These are phyloP conservation scores for Crocidura indochinensis DNA, from an alignment of 2,797 vertebrate species.

Conservation along the genomic window DNA sequence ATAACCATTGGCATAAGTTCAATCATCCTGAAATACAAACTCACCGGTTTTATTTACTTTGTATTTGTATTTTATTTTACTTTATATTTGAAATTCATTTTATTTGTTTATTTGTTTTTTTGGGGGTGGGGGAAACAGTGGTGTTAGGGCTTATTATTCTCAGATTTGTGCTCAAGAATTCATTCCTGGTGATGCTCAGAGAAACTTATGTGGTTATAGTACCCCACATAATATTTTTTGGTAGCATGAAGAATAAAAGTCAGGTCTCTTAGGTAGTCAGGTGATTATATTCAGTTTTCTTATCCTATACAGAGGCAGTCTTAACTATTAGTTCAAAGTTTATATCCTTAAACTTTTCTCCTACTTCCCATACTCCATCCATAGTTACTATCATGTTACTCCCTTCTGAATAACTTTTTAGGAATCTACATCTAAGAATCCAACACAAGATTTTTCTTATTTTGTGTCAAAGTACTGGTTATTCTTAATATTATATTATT, in stretches of 20 bases:
- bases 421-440: not conserved
- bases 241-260: not conserved
- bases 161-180: too few species aligned
- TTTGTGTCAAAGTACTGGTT: too few species aligned
- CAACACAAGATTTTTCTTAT: not conserved
- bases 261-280: not conserved
- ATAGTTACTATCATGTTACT: not conserved
- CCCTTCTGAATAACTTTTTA: not conserved
- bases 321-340: not conserved
- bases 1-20: not conserved
- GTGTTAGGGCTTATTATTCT: too few species aligned
- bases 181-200: too few species aligned
- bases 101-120: too few species aligned
- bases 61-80: not conserved
- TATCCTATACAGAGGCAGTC: not conserved
- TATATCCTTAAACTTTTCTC: not conserved
- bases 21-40: not conserved
- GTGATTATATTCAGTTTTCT: not conserved
- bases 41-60: not conserved
- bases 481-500: too few species aligned
- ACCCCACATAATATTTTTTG: not conserved
- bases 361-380: fast-evolving
- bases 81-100: not conserved
- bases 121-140: too few species aligned
- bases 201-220: too few species aligned